Percentiles rank a stretch among this genome's conserved stretches.
These are phyloP conservation scores for Calypte anna DNA, from an alignment of 2,113 vertebrate genomes.

Conservation along the genomic window DNA sequence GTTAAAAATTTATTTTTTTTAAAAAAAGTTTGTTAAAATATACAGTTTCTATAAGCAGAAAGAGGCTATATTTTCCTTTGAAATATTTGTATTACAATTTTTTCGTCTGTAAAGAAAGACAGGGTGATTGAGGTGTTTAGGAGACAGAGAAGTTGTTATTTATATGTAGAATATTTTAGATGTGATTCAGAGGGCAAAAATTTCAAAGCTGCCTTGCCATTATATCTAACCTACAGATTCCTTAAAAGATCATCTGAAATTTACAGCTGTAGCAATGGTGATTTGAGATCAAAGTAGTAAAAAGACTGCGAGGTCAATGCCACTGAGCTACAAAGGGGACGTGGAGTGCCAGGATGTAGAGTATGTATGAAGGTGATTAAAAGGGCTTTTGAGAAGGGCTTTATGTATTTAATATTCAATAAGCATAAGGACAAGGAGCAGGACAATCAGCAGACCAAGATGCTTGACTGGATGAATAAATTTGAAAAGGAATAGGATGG, in stretches of 20 bases:
- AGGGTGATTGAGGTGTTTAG: background rate
- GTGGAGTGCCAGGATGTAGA: background rate
- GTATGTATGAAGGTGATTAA: rapidly evolving
- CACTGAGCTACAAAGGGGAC: background rate
- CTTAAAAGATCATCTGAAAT: background rate
- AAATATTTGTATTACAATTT: background rate
- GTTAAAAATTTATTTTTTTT: background rate
- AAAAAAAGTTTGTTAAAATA: background rate
- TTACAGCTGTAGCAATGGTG: background rate
- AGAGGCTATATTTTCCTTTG: background rate
- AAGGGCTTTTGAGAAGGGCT: background rate
- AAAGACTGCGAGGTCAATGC: background rate
- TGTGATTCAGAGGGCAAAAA: background rate
- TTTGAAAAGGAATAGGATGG: background rate
- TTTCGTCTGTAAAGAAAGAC: background rate
- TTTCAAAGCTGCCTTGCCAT: background rate
- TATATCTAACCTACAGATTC: background rate
- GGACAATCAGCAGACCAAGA: background rate
- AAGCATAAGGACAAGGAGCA: background rate
- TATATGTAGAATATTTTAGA: background rate
- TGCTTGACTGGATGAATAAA: background rate
- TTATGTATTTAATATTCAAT: background rate
- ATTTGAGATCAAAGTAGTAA: background rate
- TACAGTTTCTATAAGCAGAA: background rate
- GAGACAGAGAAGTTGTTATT: background rate